Conservation (phyloP, 2,888 invertebrate species). For the Machimus atricapillus region DNA sequence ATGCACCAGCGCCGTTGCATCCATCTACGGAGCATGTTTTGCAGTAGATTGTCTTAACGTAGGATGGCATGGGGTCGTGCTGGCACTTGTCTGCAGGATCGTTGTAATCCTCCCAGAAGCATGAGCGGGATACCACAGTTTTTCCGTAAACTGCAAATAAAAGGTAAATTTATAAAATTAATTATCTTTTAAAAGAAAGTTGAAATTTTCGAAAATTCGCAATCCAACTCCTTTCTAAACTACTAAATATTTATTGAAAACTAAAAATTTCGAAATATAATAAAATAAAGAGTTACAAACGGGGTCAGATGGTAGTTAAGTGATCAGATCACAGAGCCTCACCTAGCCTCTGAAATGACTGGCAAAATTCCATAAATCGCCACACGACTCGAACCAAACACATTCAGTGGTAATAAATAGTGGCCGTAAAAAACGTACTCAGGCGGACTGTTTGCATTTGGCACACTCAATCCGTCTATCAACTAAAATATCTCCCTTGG, state of each 20-base stretch:
- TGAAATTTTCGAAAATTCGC: background rate
- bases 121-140: constrained; percentile 60
- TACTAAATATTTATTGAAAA: background rate
- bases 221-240: background rate
- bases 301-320: background rate
- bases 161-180: constrained; percentile 19
- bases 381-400: background rate
- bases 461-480: background rate
- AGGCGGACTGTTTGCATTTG: background rate
- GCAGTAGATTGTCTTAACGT: constrained; percentile 60
- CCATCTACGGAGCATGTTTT: constrained; percentile 61
- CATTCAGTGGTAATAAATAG: background rate
- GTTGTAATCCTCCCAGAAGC: constrained; percentile 60
- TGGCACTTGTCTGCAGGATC: constrained; percentile 59
- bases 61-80: constrained; percentile 59
- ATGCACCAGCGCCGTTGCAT: constrained; percentile 57
- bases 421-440: background rate
- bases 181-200: background rate
- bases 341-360: background rate
- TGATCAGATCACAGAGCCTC: background rate
- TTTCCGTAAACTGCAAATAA: constrained; percentile 60
- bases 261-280: background rate
- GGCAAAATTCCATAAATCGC: constrained; percentile 30
- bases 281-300: background rate
- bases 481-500: constrained; percentile 13